A percentile compares a stretch with the other conserved stretches of the same genome.
Conservation (phyloP, 2,797 vertebrate genomes). For the Florisuga fusca region DNA sequence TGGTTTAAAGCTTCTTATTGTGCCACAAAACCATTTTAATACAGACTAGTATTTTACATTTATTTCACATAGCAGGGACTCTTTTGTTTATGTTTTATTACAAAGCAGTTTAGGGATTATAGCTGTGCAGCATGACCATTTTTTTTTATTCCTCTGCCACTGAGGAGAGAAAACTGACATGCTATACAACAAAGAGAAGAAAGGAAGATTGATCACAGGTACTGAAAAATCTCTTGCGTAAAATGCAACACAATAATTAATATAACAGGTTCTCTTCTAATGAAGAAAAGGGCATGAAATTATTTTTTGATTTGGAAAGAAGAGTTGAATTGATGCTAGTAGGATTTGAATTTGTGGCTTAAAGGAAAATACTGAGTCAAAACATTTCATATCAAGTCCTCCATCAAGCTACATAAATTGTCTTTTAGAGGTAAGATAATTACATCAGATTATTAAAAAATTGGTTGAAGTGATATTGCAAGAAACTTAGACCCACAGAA, state of each 20-base stretch:
- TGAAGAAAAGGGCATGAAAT: background rate
- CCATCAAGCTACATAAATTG: background rate
- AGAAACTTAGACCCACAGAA: background rate
- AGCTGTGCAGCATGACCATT: background rate
- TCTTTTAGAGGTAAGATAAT: background rate
- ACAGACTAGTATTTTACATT: background rate
- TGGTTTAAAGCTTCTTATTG: background rate
- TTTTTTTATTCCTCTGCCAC: background rate
- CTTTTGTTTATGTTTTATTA: background rate
- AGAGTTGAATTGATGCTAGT: background rate
- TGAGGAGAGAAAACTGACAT: background rate
- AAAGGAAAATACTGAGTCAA: background rate
- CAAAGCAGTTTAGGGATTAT: background rate
- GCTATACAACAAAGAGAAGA: background rate
- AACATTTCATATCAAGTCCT: background rate
- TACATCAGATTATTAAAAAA: background rate
- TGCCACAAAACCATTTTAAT: background rate
- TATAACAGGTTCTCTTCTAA: background rate
- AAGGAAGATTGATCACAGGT: constrained; percentile 1
- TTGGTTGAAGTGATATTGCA: background rate
- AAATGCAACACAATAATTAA: background rate
- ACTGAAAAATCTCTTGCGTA: background rate
- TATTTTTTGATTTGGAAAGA: background rate
- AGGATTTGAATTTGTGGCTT: background rate
- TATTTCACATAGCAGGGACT: background rate